Percentiles rank a stretch among this genome's conserved stretches.
Evolutionary conservation across 2,113 vertebrate species (phyloP).

Genomic region (Plestiodon gilberti): DNA sequence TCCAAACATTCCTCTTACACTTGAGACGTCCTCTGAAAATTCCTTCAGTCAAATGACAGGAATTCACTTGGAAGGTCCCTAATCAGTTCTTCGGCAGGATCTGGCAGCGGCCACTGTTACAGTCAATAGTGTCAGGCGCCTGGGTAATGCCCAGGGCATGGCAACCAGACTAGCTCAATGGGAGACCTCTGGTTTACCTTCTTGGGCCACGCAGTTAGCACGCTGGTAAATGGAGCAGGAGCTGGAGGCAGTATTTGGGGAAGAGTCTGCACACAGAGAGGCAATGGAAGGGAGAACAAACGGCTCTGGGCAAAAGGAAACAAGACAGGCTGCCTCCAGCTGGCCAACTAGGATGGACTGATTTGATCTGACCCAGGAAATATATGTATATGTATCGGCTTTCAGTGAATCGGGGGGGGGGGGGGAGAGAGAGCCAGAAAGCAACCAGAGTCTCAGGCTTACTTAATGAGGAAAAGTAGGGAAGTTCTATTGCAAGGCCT

Average conservation of each 20-base stretch:
- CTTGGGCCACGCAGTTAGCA: neutral
- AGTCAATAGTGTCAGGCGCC: neutral
- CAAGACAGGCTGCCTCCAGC: neutral
- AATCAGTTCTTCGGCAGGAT: neutral
- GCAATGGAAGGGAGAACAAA: neutral
- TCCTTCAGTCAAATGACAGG: too few species aligned
- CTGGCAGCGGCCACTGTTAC: neutral
- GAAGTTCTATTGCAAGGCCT: neutral
- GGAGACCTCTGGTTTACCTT: neutral
- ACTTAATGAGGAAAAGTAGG: neutral
- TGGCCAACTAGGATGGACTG: neutral
- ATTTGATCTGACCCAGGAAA: neutral
- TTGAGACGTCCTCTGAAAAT: too few species aligned
- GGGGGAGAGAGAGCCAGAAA: neutral
- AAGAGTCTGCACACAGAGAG: neutral
- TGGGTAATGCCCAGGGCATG: too few species aligned
- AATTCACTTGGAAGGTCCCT: too few species aligned
- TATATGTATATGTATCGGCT: too few species aligned
- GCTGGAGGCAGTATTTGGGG: neutral
- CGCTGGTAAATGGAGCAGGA: neutral
- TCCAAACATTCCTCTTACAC: too few species aligned
- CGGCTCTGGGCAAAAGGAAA: too few species aligned
- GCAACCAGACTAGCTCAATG: neutral
- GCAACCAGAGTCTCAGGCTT: neutral
- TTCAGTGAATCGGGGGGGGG: neutral